Base-by-base conservation (phyloP, 2,888 invertebrate genomes). In the Limnephilus marmoratus region DNA sequence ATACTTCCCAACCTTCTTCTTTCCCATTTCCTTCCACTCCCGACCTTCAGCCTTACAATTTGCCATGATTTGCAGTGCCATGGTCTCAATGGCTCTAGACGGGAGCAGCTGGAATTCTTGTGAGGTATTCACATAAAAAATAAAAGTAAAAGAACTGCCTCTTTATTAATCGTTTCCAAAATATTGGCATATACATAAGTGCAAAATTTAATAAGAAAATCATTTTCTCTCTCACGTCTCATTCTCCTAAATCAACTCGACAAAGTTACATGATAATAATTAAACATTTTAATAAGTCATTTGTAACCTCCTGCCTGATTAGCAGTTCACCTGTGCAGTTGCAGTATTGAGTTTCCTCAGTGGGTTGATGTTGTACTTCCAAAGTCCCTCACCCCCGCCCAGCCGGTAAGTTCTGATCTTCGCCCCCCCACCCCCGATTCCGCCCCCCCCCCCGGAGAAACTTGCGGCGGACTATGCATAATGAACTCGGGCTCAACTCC, bases 401-500 rank as follows among this genome's bases (percentile, higher is more conserved):
- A 7, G 68, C 87, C 31, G 53, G 88, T 88, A 31, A 88, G 68
- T 88, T 68, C 15, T n/a, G 45, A 90, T 81, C 90, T 90, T 90
- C 45, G 81, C 90, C 37, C 45, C 41, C n/a, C 90, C 80, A 89
- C 41, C 90, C 80, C 91, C 41, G 12, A n/a, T n/a, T 37, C 29
- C 45, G 11, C 2, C 68, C 88, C 88, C 68, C 88, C 88, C 68
- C 90, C 91, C 89, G 90, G 90, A 83, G 87, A 86, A 92, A 93
- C 91, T 91, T 93, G 92, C 92, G 92, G 93, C 90, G 90, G 90
- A 93, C 91, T 92, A 92, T 93, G 93, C 93, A 93, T 93, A 93
- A 93, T 93, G 93, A 93, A 93, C 83, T 91, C 91, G 29, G 68
- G 92, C 91, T 93, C 93, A 92, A 92, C 94, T 93, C 93, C 94